Conservation (phyloP, 92 coral and sea anemone species). For the Zoanthus sociatus region DNA sequence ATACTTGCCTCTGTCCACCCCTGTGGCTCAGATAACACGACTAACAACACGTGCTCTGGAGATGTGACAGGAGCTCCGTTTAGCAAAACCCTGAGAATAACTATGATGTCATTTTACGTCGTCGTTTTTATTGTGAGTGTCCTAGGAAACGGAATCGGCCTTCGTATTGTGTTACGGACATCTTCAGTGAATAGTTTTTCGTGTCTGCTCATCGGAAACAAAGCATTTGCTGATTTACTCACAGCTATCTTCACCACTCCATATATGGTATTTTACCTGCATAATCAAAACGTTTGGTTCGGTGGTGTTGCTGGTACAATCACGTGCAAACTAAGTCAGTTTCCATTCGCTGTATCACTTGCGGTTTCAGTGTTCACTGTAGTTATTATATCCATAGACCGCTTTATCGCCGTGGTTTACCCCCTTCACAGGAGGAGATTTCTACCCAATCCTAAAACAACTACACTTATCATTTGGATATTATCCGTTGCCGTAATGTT, state of each 20-base stretch:
- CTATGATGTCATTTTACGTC: conserved; percentile 62
- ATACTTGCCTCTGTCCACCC: background rate
- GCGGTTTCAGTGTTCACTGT: conserved; percentile 81
- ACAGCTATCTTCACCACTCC: conserved; percentile 83
- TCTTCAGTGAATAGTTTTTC: conserved; percentile 47
- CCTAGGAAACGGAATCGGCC: conserved; percentile 52
- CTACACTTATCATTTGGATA: conserved; percentile 67
- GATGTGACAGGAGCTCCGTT: background rate
- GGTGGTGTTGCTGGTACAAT: conserved; percentile 69
- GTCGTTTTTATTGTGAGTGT: conserved; percentile 49
- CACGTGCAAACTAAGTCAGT: conserved; percentile 77
- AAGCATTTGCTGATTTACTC: conserved; percentile 82
- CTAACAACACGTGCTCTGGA: conserved; percentile 9
- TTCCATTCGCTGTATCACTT: conserved; percentile 69
- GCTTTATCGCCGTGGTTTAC: conserved; percentile 68
- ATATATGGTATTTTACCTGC: conserved; percentile 59
- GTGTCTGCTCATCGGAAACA: conserved; percentile 65
- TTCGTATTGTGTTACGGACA: conserved; percentile 52
- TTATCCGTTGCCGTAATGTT: conserved; percentile 59
- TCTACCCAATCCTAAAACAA: conserved; percentile 52
- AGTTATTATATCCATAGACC: conserved; percentile 65
- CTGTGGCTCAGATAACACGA: background rate
- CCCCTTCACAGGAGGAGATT: conserved; percentile 55
- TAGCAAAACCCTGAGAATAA: conserved; percentile 27
- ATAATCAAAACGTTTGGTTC: conserved; percentile 67